phyloP scores from a whole-genome alignment of 2,113 vertebrate genomes.

The Phylloscopus trochilus region DNA sequence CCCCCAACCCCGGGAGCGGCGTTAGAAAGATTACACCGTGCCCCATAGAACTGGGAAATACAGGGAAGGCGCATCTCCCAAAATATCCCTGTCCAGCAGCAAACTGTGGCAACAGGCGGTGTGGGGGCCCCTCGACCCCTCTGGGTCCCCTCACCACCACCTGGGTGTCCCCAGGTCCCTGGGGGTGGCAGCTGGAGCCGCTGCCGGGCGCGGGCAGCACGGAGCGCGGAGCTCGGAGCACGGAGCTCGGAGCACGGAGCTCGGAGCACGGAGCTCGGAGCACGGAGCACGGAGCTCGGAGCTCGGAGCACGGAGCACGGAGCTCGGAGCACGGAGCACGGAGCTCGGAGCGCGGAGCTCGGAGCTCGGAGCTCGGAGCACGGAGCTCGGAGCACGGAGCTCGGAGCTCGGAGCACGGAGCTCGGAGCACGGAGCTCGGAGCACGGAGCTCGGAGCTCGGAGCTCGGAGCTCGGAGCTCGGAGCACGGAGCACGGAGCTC shows the following conservation, averaged over 20 bases:
- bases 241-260: fast-evolving
- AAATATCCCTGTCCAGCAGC: background rate
- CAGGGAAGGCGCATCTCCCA: background rate
- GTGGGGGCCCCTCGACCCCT: background rate
- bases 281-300: too few relatives aligned
- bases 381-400: fast-evolving
- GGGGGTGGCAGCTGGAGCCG: fast-evolving
- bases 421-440: fast-evolving
- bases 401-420: too few relatives aligned
- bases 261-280: fast-evolving
- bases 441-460: too few relatives aligned
- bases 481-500: too few relatives aligned
- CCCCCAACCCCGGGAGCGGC: too few relatives aligned
- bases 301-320: too few relatives aligned
- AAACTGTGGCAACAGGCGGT: background rate
- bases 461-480: too few relatives aligned
- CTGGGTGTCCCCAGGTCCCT: fast-evolving
- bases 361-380: too few relatives aligned
- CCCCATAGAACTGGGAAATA: background rate
- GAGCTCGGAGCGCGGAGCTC: fast-evolving
- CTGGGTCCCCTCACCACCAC: too few relatives aligned
- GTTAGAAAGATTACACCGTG: background rate
- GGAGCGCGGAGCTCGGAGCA: too few relatives aligned
- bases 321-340: too few relatives aligned
- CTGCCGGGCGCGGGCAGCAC: fast-evolving